Conservation (phyloP, 2,797 vertebrate genomes). For the Pipistrellus nathusii region DNA sequence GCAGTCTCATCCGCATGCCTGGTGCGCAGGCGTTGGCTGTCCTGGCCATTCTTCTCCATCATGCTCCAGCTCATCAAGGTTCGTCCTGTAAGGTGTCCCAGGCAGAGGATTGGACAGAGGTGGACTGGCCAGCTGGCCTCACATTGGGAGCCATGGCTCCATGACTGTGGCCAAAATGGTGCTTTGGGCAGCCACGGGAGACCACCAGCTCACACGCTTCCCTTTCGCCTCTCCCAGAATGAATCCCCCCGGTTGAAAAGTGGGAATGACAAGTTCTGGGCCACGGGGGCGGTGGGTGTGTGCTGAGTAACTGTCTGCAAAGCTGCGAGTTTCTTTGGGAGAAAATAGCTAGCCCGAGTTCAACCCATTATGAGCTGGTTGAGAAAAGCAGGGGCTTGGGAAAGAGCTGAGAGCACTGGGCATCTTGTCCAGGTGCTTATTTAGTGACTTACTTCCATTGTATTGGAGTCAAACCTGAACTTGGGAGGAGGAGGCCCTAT, state of each 20-base stretch:
- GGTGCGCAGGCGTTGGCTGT: background rate
- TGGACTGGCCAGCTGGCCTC: background rate
- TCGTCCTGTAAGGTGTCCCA: background rate
- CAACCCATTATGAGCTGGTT: background rate
- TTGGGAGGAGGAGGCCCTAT: constrained; percentile 42
- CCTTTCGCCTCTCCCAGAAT: background rate
- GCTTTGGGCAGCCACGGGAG: background rate
- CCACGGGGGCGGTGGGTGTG: background rate
- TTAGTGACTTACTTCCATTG: background rate
- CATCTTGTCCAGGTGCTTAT: background rate
- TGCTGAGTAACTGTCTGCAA: background rate
- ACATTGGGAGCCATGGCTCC: background rate
- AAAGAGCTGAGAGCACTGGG: background rate
- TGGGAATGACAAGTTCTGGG: background rate
- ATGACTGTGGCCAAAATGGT: background rate
- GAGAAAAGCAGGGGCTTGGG: constrained; percentile 16
- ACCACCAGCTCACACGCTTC: background rate
- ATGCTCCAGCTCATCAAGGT: background rate
- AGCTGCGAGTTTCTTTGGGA: background rate
- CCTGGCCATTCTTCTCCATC: background rate
- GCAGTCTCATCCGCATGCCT: background rate
- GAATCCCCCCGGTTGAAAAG: background rate
- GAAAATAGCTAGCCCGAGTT: background rate
- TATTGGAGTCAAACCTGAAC: background rate
- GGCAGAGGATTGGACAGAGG: background rate